A percentile compares a stretch with the other conserved stretches of the same genome.
Evolutionary conservation across 2,797 vertebrate genomes (phyloP).

Genomic region (Protonibea diacanthus): DNA sequence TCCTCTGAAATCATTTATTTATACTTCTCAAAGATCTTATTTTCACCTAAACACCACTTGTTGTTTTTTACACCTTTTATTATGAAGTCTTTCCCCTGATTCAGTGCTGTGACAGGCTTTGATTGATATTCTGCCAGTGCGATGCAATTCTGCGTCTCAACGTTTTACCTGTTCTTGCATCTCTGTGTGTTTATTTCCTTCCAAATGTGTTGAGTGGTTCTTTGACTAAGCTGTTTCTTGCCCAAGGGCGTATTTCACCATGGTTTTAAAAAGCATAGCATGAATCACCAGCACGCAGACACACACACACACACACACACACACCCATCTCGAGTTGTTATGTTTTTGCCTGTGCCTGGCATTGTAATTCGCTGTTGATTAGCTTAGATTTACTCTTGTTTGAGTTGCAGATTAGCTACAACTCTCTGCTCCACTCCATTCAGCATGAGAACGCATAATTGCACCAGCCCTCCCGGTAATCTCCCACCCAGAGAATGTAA

Average conservation of each 20-base stretch:
- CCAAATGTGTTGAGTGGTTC: conserved; percentile 60
- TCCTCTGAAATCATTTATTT: conserved; percentile 30
- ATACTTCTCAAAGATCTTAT: conserved; percentile 1
- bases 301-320: conserved; percentile 24
- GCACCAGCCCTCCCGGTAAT: conserved; percentile 74
- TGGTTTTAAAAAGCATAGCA: conserved; percentile 66
- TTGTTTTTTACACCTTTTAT: conserved; percentile 30
- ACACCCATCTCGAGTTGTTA: conserved; percentile 66
- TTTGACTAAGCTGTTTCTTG: conserved; percentile 68
- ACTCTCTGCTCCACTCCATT: conserved; percentile 72
- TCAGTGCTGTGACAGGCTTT: conserved; percentile 57
- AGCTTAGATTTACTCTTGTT: conserved; percentile 80
- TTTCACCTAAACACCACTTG: neutral
- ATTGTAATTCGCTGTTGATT: conserved; percentile 81
- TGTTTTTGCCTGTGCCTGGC: conserved; percentile 76
- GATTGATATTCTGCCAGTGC: conserved; percentile 39
- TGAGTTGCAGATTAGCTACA: conserved; percentile 83
- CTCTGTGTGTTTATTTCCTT: conserved; percentile 59
- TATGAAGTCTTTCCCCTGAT: conserved; percentile 17
- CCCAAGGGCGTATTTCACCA: conserved; percentile 68
- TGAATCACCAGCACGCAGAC: conserved; percentile 66
- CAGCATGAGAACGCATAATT: conserved; percentile 79
- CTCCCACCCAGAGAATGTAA: conserved; percentile 74
- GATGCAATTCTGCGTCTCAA: conserved; percentile 51
- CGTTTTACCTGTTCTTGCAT: conserved; percentile 53